These are phyloP conservation scores for Onychomys arenicola DNA, from an alignment of 2,797 vertebrate species.

Conservation along the genomic window DNA sequence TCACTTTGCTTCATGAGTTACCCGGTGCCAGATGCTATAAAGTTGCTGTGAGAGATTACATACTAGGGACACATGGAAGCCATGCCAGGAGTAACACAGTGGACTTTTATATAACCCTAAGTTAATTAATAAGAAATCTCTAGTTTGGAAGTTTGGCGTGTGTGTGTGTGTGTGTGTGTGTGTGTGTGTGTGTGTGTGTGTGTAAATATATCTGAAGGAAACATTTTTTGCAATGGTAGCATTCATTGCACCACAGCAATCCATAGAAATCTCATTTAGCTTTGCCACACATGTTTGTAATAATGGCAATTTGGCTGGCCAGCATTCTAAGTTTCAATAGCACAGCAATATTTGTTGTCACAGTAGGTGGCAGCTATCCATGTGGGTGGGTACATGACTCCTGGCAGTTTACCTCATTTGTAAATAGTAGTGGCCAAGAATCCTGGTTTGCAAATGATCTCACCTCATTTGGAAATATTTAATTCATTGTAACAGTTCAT, in stretches of 20 bases:
- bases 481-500: slow-evolving; percentile 33
- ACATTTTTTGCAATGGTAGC: slow-evolving; percentile 20
- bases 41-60: slow-evolving; percentile 57
- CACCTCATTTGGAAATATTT: slow-evolving; percentile 65
- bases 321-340: slow-evolving; percentile 5
- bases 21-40: slow-evolving; percentile 58
- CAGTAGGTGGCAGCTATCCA: neutral
- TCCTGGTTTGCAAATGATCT: slow-evolving; percentile 31
- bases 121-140: slow-evolving; percentile 54
- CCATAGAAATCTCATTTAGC: slow-evolving; percentile 49
- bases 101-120: slow-evolving; percentile 39
- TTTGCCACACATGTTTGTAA: slow-evolving; percentile 62
- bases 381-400: neutral
- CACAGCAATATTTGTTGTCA: neutral
- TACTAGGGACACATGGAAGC: neutral
- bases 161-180: neutral
- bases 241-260: neutral
- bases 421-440: slow-evolving; percentile 35
- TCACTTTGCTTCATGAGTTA: slow-evolving; percentile 68
- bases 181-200: neutral
- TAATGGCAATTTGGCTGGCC: slow-evolving; percentile 23
- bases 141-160: neutral
- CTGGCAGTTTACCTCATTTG: slow-evolving; percentile 28
- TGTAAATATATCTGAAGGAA: slow-evolving; percentile 33
- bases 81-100: slow-evolving; percentile 61